Conservation (phyloP, 1,140 invertebrate species). For the Ceratosolen fusciceps region DNA sequence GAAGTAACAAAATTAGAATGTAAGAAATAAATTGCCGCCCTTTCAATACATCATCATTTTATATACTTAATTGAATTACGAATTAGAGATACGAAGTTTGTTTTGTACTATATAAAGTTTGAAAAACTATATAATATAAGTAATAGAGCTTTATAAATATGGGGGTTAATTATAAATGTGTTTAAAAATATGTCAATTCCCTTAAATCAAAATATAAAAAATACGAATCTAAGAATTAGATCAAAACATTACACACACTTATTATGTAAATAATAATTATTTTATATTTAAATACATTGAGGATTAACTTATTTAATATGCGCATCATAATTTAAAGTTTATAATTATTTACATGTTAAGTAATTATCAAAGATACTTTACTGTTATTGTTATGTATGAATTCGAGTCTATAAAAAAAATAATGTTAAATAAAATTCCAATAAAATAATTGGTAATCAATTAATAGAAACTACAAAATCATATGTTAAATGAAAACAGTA, state of each 20-base stretch:
- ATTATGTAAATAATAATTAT: conserved; percentile 8
- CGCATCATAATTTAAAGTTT: too few species aligned
- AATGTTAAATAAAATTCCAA: too few species aligned
- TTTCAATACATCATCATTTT: conserved; percentile 4
- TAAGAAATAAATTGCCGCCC: conserved; percentile 60
- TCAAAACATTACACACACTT: not conserved
- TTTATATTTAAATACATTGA: too few species aligned
- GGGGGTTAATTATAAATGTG: conserved; percentile 11
- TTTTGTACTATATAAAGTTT: conserved; percentile 7
- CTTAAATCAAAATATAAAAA: not conserved
- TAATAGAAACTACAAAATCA: too few species aligned
- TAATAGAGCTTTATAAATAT: conserved; percentile 8
- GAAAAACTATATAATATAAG: not conserved
- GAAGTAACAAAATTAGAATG: conserved; percentile 64
- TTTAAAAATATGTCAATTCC: not conserved
- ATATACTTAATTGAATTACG: conserved; percentile 22
- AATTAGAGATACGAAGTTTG: not conserved
- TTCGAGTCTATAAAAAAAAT: too few species aligned
- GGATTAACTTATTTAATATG: too few species aligned
- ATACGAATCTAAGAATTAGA: too few species aligned
- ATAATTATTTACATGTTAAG: too few species aligned
- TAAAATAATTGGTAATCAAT: too few species aligned
- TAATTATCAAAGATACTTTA: too few species aligned
- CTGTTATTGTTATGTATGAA: too few species aligned
- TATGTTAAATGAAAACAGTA: too few species aligned